Base-by-base conservation (phyloP, 2,113 vertebrate genomes). In the Hucho hucho region DNA sequence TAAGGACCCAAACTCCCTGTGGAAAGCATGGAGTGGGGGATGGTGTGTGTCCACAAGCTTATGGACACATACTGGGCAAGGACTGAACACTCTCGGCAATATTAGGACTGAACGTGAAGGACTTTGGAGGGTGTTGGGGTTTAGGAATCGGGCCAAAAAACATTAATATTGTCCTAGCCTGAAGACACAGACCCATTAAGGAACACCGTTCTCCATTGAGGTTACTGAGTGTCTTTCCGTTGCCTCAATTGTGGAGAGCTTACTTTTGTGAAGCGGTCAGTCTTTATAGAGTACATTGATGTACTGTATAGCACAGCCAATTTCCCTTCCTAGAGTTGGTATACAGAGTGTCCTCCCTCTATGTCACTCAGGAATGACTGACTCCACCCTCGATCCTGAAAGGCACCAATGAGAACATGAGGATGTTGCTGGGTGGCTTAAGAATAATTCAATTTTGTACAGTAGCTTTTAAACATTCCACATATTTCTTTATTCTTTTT, bases 401-500 rank as follows among this genome's bases (percentile, higher is more conserved):
- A 58, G 56, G 24, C 18, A 75, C 75, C 72, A 63, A 72, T 74
- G 47, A 73, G 78, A 65, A 71, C 71, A 2, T 72, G 82, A 25
- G 66, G 37, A 74, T 69, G 46, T 65, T 53, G 20, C 28, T 20
- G 24, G 32, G 37, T 9, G 37, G 37, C 37, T 43, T 43, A 43
- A 43, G 37, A 11, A 43, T 9, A 43, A 43, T 43, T 43, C 2
- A 29, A 6, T 79, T 84, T 81, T 87, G 83, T 89, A 88, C 67
- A 82, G 80, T 77, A 76, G 24, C 75, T 75, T 69, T 78, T 68
- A 64, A 76, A 87, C 87, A 89, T 89, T 90, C 85, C 88, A 85
- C 11, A 53, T 86, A 75, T 74, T 84, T 78, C 81, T 81, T 75
- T 87, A 76, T 75, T 37, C 37, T 37, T 37, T 37, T 9, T 9